These are phyloP conservation scores for Corvus moneduloides DNA, from an alignment of 2,113 vertebrate genomes.

Conservation along the genomic window DNA sequence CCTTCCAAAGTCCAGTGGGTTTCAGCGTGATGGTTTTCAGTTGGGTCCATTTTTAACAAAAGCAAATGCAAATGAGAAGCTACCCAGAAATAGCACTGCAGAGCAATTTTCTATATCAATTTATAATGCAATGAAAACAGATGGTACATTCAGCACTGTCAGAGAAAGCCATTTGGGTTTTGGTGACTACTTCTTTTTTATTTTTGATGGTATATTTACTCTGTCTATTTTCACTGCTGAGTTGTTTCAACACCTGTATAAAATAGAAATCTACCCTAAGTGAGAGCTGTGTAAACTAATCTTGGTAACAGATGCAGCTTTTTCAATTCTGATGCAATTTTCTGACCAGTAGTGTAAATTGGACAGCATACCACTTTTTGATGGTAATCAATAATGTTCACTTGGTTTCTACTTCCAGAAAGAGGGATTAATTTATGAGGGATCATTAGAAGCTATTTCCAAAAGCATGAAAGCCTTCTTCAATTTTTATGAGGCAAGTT, in stretches of 20 bases:
- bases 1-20: background rate
- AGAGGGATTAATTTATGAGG: background rate
- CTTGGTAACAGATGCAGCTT: background rate
- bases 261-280: background rate
- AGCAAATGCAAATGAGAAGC: constrained; percentile 47
- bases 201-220: background rate
- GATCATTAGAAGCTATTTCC: background rate
- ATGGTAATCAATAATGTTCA: background rate
- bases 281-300: background rate
- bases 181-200: background rate
- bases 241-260: constrained; percentile 27
- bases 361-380: background rate
- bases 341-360: background rate
- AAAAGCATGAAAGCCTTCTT: background rate
- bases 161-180: constrained; percentile 18
- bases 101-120: constrained; percentile 28
- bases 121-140: constrained; percentile 53
- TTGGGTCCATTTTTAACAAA: constrained; percentile 16
- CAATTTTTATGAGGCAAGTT: background rate
- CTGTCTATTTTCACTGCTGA: background rate
- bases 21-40: background rate
- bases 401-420: background rate
- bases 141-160: constrained; percentile 34
- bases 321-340: background rate
- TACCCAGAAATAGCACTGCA: constrained; percentile 23